phyloP scores from a whole-genome alignment of 2,797 vertebrate species.

The Ataeniobius toweri region DNA sequence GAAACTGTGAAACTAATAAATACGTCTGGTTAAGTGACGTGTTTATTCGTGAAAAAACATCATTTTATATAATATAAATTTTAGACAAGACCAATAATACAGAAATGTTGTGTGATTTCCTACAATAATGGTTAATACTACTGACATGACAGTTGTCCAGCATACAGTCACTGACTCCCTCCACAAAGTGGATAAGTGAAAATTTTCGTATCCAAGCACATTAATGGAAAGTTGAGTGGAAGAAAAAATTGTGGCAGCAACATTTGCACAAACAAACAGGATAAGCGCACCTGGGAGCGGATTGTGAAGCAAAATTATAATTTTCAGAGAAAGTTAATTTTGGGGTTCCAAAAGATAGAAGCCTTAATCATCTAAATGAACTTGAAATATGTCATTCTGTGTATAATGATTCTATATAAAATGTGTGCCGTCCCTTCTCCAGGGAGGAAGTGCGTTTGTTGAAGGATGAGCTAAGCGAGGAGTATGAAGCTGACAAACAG shows the following conservation, averaged over 20 bases:
- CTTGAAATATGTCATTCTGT: background rate
- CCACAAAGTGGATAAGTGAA: no score
- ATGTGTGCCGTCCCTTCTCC: background rate
- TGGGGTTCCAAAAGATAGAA: background rate
- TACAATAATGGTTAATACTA: no score
- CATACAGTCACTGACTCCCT: no score
- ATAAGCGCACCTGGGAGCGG: no score
- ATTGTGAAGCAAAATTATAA: no score
- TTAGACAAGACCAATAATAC: background rate
- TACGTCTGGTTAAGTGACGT: background rate
- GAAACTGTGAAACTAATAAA: background rate
- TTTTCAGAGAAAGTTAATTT: no score
- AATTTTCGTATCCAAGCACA: background rate
- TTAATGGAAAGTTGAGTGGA: background rate
- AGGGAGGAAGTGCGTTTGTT: constrained; percentile 93
- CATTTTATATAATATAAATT: background rate
- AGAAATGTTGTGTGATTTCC: background rate
- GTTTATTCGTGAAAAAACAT: background rate
- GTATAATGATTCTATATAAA: background rate
- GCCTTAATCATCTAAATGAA: background rate
- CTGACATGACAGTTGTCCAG: no score
- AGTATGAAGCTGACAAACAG: constrained; percentile 94
- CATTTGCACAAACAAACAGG: no score
- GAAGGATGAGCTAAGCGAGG: constrained; percentile 89
- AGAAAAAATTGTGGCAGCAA: background rate